These are phyloP conservation scores for Tenebrio molitor DNA, from an alignment of 1,140 invertebrate genomes.

Conservation along the genomic window DNA sequence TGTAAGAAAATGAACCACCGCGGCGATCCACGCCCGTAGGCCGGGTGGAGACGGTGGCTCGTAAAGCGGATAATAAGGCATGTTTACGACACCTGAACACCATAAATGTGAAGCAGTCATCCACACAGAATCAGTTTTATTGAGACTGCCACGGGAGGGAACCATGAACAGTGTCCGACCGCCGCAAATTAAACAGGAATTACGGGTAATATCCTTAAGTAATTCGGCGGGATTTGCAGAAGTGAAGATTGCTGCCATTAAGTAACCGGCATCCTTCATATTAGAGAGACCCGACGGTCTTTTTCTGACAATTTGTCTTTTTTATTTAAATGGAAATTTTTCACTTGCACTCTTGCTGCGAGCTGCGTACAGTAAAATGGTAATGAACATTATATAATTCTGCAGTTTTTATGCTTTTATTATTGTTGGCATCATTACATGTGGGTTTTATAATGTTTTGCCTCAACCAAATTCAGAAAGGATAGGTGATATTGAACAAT, in stretches of 20 bases:
- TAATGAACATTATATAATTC: too few relatives aligned
- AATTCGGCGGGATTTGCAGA: constrained; percentile 29
- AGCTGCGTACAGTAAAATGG: background rate
- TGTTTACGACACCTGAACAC: constrained; percentile 62
- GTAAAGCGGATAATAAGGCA: constrained; percentile 62
- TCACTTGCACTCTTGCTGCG: background rate
- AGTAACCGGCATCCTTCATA: constrained; percentile 36
- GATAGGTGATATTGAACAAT: too few relatives aligned
- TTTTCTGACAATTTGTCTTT: constrained; percentile 14
- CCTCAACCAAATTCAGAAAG: too few relatives aligned
- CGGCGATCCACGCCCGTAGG: constrained; percentile 32
- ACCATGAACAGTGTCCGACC: constrained; percentile 15
- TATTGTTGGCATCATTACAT: too few relatives aligned
- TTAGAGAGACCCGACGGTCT: constrained; percentile 18
- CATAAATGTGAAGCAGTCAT: constrained; percentile 55
- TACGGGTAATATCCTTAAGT: constrained; percentile 38
- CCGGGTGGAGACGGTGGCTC: constrained; percentile 46
- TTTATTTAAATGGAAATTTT: background rate
- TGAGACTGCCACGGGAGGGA: constrained; percentile 42
- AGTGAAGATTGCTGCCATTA: constrained; percentile 32
- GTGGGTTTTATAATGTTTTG: too few relatives aligned
- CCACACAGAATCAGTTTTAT: constrained; percentile 58
- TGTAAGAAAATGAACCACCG: constrained; percentile 53
- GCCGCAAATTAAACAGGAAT: constrained; percentile 39
- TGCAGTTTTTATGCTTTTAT: too few relatives aligned